Evolutionary conservation across 2,888 invertebrate species (phyloP).

Genomic region (Campoplex nolae): DNA sequence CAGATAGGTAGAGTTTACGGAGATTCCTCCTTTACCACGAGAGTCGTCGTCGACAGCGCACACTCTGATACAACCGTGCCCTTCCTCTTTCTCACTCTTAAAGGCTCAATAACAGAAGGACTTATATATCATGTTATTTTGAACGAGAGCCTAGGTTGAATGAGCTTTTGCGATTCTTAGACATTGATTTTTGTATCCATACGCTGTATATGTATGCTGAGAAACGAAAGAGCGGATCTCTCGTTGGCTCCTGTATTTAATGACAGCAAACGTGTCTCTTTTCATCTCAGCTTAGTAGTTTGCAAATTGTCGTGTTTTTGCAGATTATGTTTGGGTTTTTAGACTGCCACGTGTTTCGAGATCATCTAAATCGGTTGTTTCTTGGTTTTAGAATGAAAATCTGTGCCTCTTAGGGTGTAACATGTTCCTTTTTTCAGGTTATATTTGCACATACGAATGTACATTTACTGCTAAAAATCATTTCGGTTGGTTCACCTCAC

Average conservation of each 20-base stretch:
- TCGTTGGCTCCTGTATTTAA: not conserved
- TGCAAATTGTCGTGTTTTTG: not conserved
- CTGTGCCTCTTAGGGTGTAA: not conserved
- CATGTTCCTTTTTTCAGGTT: not conserved
- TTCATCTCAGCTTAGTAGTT: not conserved
- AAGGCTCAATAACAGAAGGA: not conserved
- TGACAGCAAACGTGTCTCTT: not conserved
- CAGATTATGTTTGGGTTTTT: slow-evolving; percentile 19
- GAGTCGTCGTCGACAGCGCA: slow-evolving; percentile 63
- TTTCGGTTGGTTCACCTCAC: not conserved
- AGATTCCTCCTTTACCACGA: slow-evolving; percentile 75
- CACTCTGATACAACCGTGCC: slow-evolving; percentile 19
- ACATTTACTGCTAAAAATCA: not conserved
- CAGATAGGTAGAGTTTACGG: slow-evolving; percentile 75
- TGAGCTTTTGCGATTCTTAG: slow-evolving; percentile 8
- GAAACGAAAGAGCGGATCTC: not conserved
- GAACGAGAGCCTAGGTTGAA: not conserved
- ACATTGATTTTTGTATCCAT: not conserved
- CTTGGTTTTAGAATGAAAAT: not conserved
- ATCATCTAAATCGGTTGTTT: not conserved
- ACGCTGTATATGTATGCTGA: not conserved
- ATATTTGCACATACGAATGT: not conserved
- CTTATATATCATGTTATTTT: not conserved
- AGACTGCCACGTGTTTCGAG: not conserved
- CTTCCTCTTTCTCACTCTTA: not conserved